phyloP scores from a whole-genome alignment of 2,113 vertebrate species.

The Brachyhypopomus occidentalis region DNA sequence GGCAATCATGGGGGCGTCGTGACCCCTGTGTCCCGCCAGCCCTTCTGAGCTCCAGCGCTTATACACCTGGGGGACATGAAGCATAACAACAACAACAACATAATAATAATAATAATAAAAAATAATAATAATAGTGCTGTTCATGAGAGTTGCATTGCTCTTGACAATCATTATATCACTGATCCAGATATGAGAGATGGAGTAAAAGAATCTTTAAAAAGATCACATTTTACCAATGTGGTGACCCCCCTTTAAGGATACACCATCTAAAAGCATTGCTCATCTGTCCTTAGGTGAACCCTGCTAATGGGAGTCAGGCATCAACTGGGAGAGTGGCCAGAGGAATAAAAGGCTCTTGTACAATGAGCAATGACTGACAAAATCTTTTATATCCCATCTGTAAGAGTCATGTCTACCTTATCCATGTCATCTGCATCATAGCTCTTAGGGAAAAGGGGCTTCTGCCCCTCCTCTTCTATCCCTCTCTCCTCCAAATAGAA shows the following conservation, averaged over 20 bases:
- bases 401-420: constrained; percentile 73
- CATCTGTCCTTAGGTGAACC: too few species aligned
- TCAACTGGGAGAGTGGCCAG: too few species aligned
- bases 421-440: constrained; percentile 88
- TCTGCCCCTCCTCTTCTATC: constrained; percentile 81
- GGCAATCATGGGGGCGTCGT: constrained; percentile 96
- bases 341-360: too few species aligned
- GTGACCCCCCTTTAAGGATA: too few species aligned
- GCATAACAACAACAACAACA: background rate
- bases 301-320: too few species aligned
- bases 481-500: constrained; percentile 94
- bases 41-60: constrained; percentile 95
- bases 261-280: too few species aligned
- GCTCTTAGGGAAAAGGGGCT: constrained; percentile 78
- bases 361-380: background rate
- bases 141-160: background rate
- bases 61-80: constrained; percentile 76
- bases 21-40: constrained; percentile 84
- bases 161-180: too few species aligned
- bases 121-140: background rate
- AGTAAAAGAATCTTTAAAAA: too few species aligned
- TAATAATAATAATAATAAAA: too few species aligned
- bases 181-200: too few species aligned
- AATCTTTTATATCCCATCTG: background rate
- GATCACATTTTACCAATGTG: too few species aligned